Evolutionary conservation across 1,140 invertebrate genomes (phyloP), one percentile per base, ranked within the genome.

Genomic region (Gonatopus flavifemur): DNA sequence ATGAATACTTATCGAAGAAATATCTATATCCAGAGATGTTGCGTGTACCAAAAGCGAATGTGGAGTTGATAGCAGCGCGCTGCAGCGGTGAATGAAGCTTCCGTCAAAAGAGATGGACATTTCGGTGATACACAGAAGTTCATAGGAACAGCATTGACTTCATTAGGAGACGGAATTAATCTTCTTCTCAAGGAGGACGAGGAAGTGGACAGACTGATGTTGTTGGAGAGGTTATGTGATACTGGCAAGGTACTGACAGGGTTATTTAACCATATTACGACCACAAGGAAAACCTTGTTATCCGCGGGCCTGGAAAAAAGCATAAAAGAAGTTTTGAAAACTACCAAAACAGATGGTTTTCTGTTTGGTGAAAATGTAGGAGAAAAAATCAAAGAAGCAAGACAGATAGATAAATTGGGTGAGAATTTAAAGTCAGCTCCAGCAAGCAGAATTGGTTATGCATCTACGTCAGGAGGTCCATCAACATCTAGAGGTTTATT

Each of bases 401-500:
- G 49, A 38, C 12, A 44, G 5, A 51, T 63, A n/a, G 54, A 55
- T 15, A 55, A 55, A 25, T 8, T 55, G 3, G 48, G 57, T 1
- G 44, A 57, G 15, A 43, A 50, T 3, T 36, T 52, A 9, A 48
- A 54, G 19, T 20, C 13, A 1, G 24, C 33, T 0, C 48, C 40
- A 12, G 16, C 22, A 36, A 5, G 32, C 31, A 18, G 36, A 33
- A 59, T 54, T 18, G 42, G 35, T 20, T n/a, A 9, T 3, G 4
- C 7, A 20, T 2, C 6, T 31, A 36, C 19, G 22, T 5, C 33
- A n/a, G 20, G 12, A 5, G 36, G 39, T 22, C 33, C 24, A 36
- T 49, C 43, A 61, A 64, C 56, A 53, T 52, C 42, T 33, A 56
- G 38, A 33, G 31, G 44, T 40, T 49, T 47, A 33, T 33, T 52